A percentile compares a stretch with the other conserved stretches of the same genome.
Conservation (phyloP, 2,113 vertebrate species). For the Mastomys natalensis region DNA sequence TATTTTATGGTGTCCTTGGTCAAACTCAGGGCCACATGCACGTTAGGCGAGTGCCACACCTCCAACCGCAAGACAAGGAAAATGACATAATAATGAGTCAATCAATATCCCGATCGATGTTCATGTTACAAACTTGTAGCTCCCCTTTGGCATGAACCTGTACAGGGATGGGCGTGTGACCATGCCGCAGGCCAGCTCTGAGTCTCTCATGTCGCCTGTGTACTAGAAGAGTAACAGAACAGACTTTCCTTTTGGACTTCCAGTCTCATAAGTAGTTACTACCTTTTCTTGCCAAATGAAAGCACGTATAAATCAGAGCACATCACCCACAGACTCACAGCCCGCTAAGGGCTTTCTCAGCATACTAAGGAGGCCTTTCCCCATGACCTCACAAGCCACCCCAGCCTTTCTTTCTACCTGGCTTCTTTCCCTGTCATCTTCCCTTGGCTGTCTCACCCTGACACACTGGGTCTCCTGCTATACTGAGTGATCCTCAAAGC, state of each 20-base stretch:
- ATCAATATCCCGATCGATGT: not conserved
- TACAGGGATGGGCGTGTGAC: not conserved
- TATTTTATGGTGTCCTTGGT: not conserved
- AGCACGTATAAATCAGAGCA: not conserved
- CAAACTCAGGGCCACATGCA: not conserved
- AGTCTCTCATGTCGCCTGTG: not conserved
- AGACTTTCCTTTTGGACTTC: not conserved
- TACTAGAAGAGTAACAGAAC: not conserved
- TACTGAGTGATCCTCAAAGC: not conserved
- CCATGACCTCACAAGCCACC: no score
- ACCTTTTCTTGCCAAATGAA: not conserved
- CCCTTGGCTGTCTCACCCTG: not conserved
- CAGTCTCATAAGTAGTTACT: not conserved
- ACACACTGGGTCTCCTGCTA: not conserved
- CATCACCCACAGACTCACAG: not conserved
- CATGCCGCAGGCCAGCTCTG: not conserved
- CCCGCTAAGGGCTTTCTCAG: not conserved
- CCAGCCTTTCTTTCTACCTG: not conserved
- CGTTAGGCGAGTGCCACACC: not conserved
- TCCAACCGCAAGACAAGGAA: not conserved
- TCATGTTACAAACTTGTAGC: not conserved
- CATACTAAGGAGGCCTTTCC: not conserved
- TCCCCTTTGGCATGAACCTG: not conserved
- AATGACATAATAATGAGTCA: not conserved
- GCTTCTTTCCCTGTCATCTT: not conserved